Evolutionary conservation across 1,140 invertebrate genomes (phyloP).

Genomic region (Leptinotarsa lineolata): DNA sequence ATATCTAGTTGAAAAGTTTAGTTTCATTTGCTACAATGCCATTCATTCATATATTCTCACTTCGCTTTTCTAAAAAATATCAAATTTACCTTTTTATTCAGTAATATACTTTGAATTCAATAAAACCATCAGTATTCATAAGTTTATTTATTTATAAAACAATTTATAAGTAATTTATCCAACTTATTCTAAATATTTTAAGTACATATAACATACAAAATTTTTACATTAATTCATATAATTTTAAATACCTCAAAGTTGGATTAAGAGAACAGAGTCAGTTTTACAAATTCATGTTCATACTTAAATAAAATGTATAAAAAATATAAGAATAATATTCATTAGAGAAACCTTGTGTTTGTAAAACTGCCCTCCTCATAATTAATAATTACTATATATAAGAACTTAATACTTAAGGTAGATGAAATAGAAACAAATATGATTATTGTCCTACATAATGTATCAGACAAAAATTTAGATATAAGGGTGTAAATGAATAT

Average conservation of each 20-base stretch:
- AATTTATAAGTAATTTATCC: conserved; percentile 46
- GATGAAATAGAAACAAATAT: conserved; percentile 6
- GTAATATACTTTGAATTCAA: not conserved
- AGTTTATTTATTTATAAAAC: conserved; percentile 50
- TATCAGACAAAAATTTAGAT: conserved; percentile 1
- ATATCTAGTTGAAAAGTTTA: too few species aligned
- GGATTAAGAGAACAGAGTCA: not conserved
- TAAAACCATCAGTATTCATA: conserved; percentile 7
- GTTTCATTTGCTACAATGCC: too few species aligned
- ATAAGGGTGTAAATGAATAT: not conserved
- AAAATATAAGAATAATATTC: conserved; percentile 1
- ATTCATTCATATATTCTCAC: too few species aligned
- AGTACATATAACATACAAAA: conserved; percentile 50
- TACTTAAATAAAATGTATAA: conserved; percentile 11
- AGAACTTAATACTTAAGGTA: not conserved
- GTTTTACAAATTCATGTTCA: conserved; percentile 20
- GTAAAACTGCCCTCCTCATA: too few species aligned
- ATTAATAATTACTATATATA: conserved; percentile 10
- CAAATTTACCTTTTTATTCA: too few species aligned
- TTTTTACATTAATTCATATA: conserved; percentile 44
- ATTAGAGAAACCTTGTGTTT: too few species aligned
- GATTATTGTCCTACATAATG: conserved; percentile 10
- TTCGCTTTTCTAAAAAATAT: too few species aligned
- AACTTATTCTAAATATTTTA: conserved; percentile 47
- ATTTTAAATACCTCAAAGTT: conserved; percentile 20